Percentiles rank a stretch among this genome's conserved stretches.
Evolutionary conservation across 2,888 invertebrate species (phyloP).

Genomic region (Chrysopilus asiliformis): DNA sequence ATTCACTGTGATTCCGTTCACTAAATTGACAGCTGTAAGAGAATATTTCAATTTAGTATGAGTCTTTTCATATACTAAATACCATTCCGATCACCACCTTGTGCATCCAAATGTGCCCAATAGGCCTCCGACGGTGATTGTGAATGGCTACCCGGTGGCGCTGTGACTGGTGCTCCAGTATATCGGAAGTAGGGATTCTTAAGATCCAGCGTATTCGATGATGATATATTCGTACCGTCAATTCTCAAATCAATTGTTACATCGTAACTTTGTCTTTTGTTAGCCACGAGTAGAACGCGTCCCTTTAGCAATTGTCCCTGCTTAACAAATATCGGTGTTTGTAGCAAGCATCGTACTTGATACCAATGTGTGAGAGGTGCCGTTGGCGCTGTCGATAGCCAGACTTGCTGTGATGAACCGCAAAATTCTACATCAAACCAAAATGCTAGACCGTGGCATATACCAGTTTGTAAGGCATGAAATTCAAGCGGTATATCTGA

Average conservation of each 20-base stretch:
- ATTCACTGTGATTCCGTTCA: slow-evolving; percentile 61
- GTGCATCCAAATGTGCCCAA: slow-evolving; percentile 74
- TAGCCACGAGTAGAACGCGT: slow-evolving; percentile 75
- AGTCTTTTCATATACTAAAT: no score
- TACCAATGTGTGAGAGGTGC: slow-evolving; percentile 99
- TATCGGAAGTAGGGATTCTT: slow-evolving; percentile 98
- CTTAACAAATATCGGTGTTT: slow-evolving; percentile 87
- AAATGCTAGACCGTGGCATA: slow-evolving; percentile 94
- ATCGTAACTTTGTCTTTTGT: slow-evolving; percentile 96
- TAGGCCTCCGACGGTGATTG: slow-evolving; percentile 89
- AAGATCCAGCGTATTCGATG: slow-evolving; percentile 85
- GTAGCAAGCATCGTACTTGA: slow-evolving; percentile 90
- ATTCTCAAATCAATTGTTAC: slow-evolving; percentile 89
- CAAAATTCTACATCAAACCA: slow-evolving; percentile 99
- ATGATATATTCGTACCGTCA: slow-evolving; percentile 75
- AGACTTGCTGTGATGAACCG: slow-evolving; percentile 78
- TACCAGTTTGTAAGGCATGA: slow-evolving; percentile 80
- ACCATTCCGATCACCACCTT: slow-evolving; percentile 39
- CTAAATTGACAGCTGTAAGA: slow-evolving; percentile 50
- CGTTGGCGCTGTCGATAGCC: slow-evolving; percentile 95
- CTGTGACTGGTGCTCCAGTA: slow-evolving; percentile 81
- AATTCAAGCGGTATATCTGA: slow-evolving; percentile 86
- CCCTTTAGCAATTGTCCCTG: slow-evolving; percentile 86
- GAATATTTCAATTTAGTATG: slow-evolving; percentile 5
- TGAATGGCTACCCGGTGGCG: slow-evolving; percentile 82